Base-by-base conservation (phyloP, 2,888 invertebrate species). In the Macaria notata region DNA sequence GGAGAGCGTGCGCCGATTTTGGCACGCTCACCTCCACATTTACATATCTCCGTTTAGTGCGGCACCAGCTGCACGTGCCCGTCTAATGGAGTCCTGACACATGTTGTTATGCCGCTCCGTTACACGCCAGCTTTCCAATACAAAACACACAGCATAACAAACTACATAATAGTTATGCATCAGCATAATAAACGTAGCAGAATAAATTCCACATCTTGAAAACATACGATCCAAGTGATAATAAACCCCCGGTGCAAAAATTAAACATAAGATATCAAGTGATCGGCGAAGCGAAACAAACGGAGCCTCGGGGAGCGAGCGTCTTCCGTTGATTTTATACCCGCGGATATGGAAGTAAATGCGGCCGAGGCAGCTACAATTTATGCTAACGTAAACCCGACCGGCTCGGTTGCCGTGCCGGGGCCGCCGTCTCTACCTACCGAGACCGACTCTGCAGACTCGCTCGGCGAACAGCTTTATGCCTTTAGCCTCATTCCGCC, bases 261-360 rank as follows among this genome's bases (percentile, higher is more conserved):
- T 86, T 80, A 80, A 86, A 84, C 79, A 82, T 84, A 84, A 77
- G 78, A 76, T 79, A 82, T 84, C 81, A 82, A 75, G 76, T 72
- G 81, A 73, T 76, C 77, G 81, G 71, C 82, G 76, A 74, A 79
- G 82, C 79, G 77, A 76, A 82, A 78, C 73, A 70, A 57, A 64
- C 64, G 49, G 59, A 67, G 73, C 76, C 78, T 76, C 75, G 66
- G 73, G 68, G 73, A 78, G 74, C 72, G 71, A 77, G 74, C 76
- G 71, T 78, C 80, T 76, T 78, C 78, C 76, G 77, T 81, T 79
- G 77, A 80, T 81, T 81, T 79, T 76, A 76, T 75, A 72, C 72
- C 56, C 64, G 68, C 41, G 41, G 8, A 1, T 3, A 72, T 79
- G 70, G 70, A 76, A 78, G 76, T 75, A 77, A 79, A 80, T 70